These are phyloP conservation scores for Zaprionus camerounensis DNA, from an alignment of 1,140 invertebrate species.

Conservation along the genomic window DNA sequence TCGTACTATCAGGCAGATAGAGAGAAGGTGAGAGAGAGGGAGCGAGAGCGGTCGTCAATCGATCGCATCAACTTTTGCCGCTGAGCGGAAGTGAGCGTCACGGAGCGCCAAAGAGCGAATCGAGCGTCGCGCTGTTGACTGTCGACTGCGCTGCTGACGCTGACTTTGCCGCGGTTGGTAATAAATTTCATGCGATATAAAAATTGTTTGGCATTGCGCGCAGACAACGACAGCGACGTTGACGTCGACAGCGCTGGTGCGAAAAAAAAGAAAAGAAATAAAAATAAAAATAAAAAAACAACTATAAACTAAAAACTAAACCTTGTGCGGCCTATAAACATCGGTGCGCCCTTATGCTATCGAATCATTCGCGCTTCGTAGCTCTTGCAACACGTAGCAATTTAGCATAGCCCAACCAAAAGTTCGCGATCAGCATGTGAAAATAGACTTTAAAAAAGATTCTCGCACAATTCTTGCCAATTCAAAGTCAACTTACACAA, in stretches of 20 bases:
- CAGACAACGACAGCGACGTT: slow-evolving; percentile 45
- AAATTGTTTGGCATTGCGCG: slow-evolving; percentile 75
- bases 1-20: neutral
- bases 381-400: slow-evolving; percentile 56
- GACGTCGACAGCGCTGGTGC: slow-evolving; percentile 61
- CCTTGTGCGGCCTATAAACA: slow-evolving; percentile 65
- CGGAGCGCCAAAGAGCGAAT: slow-evolving; percentile 48
- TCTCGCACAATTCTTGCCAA: slow-evolving; percentile 71
- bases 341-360: slow-evolving; percentile 71
- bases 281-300: neutral
- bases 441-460: slow-evolving; percentile 41
- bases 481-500: slow-evolving; percentile 76
- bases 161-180: slow-evolving; percentile 25
- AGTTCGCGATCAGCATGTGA: slow-evolving; percentile 28
- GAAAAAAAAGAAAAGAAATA: slow-evolving; percentile 36
- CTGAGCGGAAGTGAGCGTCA: slow-evolving; percentile 50
- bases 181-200: slow-evolving; percentile 75
- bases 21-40: neutral
- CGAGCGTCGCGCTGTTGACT: slow-evolving; percentile 27
- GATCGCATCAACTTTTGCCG: slow-evolving; percentile 9
- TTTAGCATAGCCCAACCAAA: slow-evolving; percentile 26
- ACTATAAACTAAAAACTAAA: slow-evolving; percentile 4
- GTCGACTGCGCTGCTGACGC: slow-evolving; percentile 13
- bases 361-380: slow-evolving; percentile 63
- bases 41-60: slow-evolving; percentile 29